These are phyloP conservation scores for Myotis daubentonii DNA, from an alignment of 2,797 vertebrate species.

Conservation along the genomic window DNA sequence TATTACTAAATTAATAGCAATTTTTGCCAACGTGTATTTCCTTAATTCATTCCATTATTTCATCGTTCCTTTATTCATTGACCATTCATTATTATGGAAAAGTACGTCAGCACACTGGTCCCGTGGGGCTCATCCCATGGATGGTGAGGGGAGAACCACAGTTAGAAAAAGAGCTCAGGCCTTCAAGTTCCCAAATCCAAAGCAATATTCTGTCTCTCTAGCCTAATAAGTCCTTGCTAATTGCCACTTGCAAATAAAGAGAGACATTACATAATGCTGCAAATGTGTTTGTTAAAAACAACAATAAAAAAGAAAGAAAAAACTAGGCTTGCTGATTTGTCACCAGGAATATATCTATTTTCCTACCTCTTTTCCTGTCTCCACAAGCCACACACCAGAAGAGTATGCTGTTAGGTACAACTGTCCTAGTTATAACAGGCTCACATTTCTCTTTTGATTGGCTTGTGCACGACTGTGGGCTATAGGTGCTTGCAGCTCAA, in stretches of 20 bases:
- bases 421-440: slow-evolving; percentile 70
- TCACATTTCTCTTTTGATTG: slow-evolving; percentile 49
- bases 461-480: neutral
- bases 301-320: slow-evolving; percentile 59
- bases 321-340: slow-evolving; percentile 83
- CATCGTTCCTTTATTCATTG: neutral
- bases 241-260: slow-evolving; percentile 86
- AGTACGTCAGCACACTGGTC: neutral
- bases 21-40: neutral
- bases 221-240: slow-evolving; percentile 83
- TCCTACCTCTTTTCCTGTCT: slow-evolving; percentile 78
- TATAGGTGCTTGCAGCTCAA: neutral
- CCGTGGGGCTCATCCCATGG: neutral
- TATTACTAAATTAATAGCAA: neutral
- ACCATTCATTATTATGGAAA: neutral
- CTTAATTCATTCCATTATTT: neutral
- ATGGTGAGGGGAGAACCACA: neutral
- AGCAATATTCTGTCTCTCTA: slow-evolving; percentile 60
- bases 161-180: slow-evolving; percentile 36
- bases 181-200: slow-evolving; percentile 64
- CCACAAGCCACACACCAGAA: slow-evolving; percentile 85
- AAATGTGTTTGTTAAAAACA: slow-evolving; percentile 55
- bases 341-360: slow-evolving; percentile 82
- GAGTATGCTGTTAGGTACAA: slow-evolving; percentile 80
- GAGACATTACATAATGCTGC: slow-evolving; percentile 69